phyloP scores from a whole-genome alignment of 2,113 vertebrate genomes.

The Taurulus bubalis region DNA sequence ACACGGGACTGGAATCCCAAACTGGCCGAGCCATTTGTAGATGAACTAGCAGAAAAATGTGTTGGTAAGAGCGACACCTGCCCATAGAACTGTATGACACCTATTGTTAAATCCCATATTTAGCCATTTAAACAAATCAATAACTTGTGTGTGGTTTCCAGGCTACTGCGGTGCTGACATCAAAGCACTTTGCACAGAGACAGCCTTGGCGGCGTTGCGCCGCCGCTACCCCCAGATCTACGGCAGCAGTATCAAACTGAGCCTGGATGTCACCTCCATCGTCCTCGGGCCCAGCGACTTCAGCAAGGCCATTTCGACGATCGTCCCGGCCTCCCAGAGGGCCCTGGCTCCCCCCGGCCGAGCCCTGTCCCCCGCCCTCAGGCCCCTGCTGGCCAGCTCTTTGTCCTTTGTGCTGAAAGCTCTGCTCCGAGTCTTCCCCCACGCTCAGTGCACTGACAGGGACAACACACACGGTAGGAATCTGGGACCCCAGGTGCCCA shows the following conservation, averaged over 20 bases:
- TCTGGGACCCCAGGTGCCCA: not conserved
- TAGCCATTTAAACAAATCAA: not conserved
- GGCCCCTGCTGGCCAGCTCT: slow-evolving; percentile 88
- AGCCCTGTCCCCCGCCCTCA: slow-evolving; percentile 90
- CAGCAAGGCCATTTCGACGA: slow-evolving; percentile 92
- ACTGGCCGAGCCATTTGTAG: slow-evolving; percentile 92
- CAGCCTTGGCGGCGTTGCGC: slow-evolving; percentile 93
- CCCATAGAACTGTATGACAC: too few relatives aligned
- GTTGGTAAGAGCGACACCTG: slow-evolving; percentile 88
- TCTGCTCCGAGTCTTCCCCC: slow-evolving; percentile 95
- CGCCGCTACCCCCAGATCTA: slow-evolving; percentile 99
- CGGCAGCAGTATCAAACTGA: slow-evolving; percentile 93
- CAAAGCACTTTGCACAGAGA: slow-evolving; percentile 99
- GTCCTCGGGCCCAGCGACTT: slow-evolving; percentile 94
- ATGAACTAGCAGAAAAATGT: slow-evolving; percentile 98
- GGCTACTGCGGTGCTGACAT: slow-evolving; percentile 99
- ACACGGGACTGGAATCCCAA: slow-evolving; percentile 98
- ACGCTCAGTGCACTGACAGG: slow-evolving; percentile 89
- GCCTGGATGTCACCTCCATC: slow-evolving; percentile 94
- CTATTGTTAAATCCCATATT: not conserved
- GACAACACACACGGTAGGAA: slow-evolving; percentile 89
- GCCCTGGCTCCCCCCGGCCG: slow-evolving; percentile 92
- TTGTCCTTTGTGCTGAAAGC: slow-evolving; percentile 83
- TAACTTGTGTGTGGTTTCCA: slow-evolving; percentile 60
- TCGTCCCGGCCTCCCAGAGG: slow-evolving; percentile 96